Evolutionary conservation across 2,888 invertebrate genomes (phyloP).

Genomic region (Drosophila neutralis): DNA sequence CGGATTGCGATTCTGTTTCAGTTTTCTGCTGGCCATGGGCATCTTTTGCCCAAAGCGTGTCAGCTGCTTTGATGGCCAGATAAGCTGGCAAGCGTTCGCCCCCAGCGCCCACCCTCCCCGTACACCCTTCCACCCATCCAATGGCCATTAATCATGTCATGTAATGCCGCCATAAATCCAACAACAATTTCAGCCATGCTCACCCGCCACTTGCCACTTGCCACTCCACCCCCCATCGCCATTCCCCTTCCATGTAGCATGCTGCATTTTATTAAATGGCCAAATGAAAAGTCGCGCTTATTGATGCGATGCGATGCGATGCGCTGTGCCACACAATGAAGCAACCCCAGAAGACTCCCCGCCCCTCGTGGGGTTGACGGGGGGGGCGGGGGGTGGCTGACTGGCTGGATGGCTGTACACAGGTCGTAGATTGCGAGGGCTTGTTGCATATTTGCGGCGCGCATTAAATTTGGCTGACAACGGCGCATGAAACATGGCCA

Average conservation of each 20-base stretch:
- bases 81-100: constrained; percentile 29
- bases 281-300: constrained; percentile 80
- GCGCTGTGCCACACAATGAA: constrained; percentile 32
- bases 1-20: not conserved
- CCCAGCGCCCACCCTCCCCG: not conserved
- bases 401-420: not conserved
- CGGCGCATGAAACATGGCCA: constrained; percentile 80
- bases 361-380: not conserved
- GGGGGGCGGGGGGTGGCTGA: not conserved
- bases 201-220: not conserved
- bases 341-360: constrained; percentile 27
- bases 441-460: constrained; percentile 76
- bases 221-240: not conserved
- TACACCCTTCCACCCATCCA: constrained; percentile 6
- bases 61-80: constrained; percentile 65
- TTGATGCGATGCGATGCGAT: constrained; percentile 56
- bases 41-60: constrained; percentile 26
- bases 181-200: constrained; percentile 69
- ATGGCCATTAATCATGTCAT: constrained; percentile 81
- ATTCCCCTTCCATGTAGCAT: constrained; percentile 19
- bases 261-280: constrained; percentile 81
- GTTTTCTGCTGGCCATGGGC: not conserved
- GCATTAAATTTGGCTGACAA: constrained; percentile 80
- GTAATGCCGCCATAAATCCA: constrained; percentile 82
- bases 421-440: constrained; percentile 18